Conservation (phyloP, 53 echinoderm and acorn worm species). For the Crossaster papposus region DNA sequence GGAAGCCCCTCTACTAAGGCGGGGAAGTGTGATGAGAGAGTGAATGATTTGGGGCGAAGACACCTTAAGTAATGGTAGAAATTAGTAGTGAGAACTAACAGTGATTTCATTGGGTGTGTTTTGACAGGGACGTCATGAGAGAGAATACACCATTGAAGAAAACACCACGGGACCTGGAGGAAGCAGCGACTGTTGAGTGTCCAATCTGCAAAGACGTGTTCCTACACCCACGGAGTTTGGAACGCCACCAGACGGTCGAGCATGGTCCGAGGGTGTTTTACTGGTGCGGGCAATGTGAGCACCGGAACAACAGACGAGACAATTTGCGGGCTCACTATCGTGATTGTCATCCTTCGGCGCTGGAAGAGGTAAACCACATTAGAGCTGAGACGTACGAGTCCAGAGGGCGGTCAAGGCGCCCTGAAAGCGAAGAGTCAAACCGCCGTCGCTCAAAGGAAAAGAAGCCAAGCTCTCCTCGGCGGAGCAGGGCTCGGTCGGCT, state of each 20-base stretch:
- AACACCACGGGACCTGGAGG: neutral
- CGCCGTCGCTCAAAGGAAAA: neutral
- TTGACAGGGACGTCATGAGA: neutral
- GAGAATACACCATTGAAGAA: neutral
- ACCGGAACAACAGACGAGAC: conserved; percentile 1
- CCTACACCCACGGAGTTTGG: conserved; percentile 6
- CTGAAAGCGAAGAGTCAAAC: neutral
- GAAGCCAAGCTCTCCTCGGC: neutral
- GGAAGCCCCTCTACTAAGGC: neutral
- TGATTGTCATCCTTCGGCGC: neutral
- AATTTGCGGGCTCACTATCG: neutral
- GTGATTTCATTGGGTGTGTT: neutral
- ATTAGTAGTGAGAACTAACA: neutral
- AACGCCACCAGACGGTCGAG: conserved; percentile 2
- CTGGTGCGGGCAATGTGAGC: conserved; percentile 24
- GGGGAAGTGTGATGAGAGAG: neutral
- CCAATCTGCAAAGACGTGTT: neutral
- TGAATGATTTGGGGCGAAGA: neutral
- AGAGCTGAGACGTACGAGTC: neutral
- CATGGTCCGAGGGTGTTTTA: conserved; percentile 16
- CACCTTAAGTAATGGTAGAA: neutral
- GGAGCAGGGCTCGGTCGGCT: neutral
- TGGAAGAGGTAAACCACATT: neutral
- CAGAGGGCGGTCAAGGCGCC: neutral
- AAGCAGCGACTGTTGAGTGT: neutral